Percentiles rank a stretch among this genome's conserved stretches.
phyloP scores from a whole-genome alignment of 2,888 invertebrate species.

The Rhorus exstirpatorius region DNA sequence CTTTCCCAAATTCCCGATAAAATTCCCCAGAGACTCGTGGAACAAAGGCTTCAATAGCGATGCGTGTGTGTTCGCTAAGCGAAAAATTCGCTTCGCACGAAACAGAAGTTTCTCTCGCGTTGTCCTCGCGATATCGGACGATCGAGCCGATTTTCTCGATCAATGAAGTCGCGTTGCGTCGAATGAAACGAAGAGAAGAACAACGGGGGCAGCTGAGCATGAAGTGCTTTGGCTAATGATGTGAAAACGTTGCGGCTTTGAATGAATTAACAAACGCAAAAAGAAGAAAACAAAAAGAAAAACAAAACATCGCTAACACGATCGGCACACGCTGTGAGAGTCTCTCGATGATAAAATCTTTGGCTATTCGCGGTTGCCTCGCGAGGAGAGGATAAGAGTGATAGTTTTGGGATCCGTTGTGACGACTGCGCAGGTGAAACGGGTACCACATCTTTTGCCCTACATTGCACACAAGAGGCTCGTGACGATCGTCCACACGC shows the following conservation, averaged over 20 bases:
- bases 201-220: conserved; percentile 10
- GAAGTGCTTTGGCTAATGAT: conserved; percentile 40
- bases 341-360: conserved; percentile 9
- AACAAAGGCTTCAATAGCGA: conserved; percentile 12
- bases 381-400: conserved; percentile 41
- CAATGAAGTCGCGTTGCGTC: neutral
- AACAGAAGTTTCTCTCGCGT: conserved; percentile 13
- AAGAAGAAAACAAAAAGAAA: too few species aligned
- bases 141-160: too few species aligned
- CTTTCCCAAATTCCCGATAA: conserved; percentile 26
- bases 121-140: too few species aligned
- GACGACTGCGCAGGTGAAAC: conserved; percentile 80
- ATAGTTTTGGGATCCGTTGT: conserved; percentile 61
- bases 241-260: conserved; percentile 33
- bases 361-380: conserved; percentile 3
- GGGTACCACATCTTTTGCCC: conserved; percentile 83
- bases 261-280: conserved; percentile 30
- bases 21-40: neutral
- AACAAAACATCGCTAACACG: too few species aligned
- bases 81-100: conserved; percentile 34
- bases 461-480: conserved; percentile 86
- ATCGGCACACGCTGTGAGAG: too few species aligned
- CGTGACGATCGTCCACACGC: conserved; percentile 83
- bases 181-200: conserved; percentile 6
- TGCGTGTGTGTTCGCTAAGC: conserved; percentile 13